Evolutionary conservation across 2,797 vertebrate genomes (phyloP), one percentile per base, ranked within the genome.

Genomic region (Rhyacichthys aspro): DNA sequence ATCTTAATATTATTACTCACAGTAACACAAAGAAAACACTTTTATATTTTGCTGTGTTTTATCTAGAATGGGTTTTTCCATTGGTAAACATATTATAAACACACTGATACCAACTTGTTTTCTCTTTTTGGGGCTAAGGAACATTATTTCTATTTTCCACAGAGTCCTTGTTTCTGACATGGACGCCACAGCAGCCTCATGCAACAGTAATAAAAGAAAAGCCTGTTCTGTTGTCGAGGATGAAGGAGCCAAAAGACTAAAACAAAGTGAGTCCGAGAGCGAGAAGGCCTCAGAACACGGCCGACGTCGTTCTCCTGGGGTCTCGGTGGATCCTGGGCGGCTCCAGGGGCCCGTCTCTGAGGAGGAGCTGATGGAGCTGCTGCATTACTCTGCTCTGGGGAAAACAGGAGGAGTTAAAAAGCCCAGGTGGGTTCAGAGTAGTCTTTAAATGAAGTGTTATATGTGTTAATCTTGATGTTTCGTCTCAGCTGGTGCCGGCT

Each of bases 401-500:
- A 91, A 81, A 47, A 44, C 36, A n/a, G 71, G 78, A 39, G 73
- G 70, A 1, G 55, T 91, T 44, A 57, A 76, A 44, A 85, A 85
- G 43, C 88, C 92, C 68, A 96, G 94, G 95, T 97, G 66, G 12
- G 17, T 16, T 37, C 38, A 23, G 11, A 11, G 7, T 2, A 49
- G 8, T 14, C 11, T 28, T 8, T 38, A 59, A 72, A 14, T n/a
- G 28, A 37, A 38, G 9, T 6, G 9, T 10, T 9, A 11, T 34
- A 28, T 34, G 8, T n/a, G 9, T 12, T 45, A 16, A 54, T 70
- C 6, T 9, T 15, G 15, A n/a, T n/a, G 2, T 46, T 17, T 56
- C 15, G 42, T 9, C 7, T 56, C 66, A 98, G 96, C 67, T 98
- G 96, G 96, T 98, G 94, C 72, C 86, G 0, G 33, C 76, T 96